Evolutionary conservation across 2,797 vertebrate genomes (phyloP).

Genomic region (Sphaeramia orbicularis): DNA sequence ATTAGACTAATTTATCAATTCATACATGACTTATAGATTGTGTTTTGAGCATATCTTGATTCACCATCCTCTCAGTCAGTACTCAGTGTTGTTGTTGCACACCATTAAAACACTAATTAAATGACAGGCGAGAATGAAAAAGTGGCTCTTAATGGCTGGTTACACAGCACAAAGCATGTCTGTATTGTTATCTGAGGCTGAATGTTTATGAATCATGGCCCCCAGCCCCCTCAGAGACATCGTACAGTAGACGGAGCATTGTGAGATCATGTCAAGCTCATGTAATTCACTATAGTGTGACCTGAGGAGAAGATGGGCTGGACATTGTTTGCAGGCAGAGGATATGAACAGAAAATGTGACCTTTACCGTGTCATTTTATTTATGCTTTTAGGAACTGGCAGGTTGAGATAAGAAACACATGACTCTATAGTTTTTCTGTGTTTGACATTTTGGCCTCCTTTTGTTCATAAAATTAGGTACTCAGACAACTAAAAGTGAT

Average conservation of each 20-base stretch:
- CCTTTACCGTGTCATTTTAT: neutral
- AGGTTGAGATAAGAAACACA: too few species aligned
- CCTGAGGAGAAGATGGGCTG: conserved; percentile 5
- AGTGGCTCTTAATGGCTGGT: conserved; percentile 12
- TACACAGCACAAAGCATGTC: conserved; percentile 8
- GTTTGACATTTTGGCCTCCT: too few species aligned
- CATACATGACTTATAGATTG: neutral
- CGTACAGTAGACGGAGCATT: conserved; percentile 3
- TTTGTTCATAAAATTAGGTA: too few species aligned
- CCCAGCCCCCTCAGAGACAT: neutral
- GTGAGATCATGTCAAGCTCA: conserved; percentile 21
- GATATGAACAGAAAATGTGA: conserved; percentile 7
- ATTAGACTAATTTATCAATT: too few species aligned
- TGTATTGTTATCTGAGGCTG: conserved; percentile 4
- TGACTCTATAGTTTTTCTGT: too few species aligned
- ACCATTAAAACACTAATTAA: too few species aligned
- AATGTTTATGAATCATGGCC: conserved; percentile 17
- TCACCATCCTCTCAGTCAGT: too few species aligned
- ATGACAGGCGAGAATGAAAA: neutral
- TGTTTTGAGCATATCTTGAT: too few species aligned
- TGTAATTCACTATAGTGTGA: conserved; percentile 3
- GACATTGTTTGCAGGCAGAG: neutral
- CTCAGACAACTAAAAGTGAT: neutral
- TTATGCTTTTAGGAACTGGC: conserved; percentile 1
- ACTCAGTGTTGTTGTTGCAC: too few species aligned